A percentile compares a stretch with the other conserved stretches of the same genome.
Evolutionary conservation across 2,888 invertebrate species (phyloP).

Genomic region (Patella depressa): DNA sequence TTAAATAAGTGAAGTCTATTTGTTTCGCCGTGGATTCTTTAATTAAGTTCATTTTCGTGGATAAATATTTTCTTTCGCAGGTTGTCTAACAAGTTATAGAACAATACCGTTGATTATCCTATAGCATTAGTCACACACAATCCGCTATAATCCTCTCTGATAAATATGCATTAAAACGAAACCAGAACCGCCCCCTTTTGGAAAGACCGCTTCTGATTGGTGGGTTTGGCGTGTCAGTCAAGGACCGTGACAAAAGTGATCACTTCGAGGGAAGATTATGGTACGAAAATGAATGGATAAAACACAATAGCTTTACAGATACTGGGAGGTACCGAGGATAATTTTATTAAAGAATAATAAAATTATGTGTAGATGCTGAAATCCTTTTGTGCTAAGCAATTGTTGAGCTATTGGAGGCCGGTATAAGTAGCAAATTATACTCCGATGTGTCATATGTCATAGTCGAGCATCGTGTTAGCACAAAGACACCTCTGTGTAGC

Average conservation of each 20-base stretch:
- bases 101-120: constrained; percentile 1
- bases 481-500: too few species aligned
- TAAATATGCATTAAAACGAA: constrained; percentile 1
- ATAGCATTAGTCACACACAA: background rate
- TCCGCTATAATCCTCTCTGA: background rate
- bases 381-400: background rate
- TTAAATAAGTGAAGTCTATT: background rate
- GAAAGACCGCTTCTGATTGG: background rate
- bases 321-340: constrained; percentile 33
- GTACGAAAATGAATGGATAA: constrained; percentile 26
- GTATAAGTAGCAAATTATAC: background rate
- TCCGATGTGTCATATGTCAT: background rate
- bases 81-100: background rate
- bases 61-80: constrained; percentile 1
- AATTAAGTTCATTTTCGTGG: background rate
- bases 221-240: background rate
- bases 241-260: background rate
- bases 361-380: constrained; percentile 14
- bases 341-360: constrained; percentile 37
- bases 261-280: background rate
- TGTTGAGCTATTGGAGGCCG: background rate
- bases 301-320: constrained; percentile 26
- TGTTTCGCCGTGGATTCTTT: background rate
- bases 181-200: background rate
- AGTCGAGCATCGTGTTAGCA: background rate